Percentiles rank a stretch among this genome's conserved stretches.
Conservation (phyloP, 2,113 vertebrate genomes). For the Acinonyx jubatus region DNA sequence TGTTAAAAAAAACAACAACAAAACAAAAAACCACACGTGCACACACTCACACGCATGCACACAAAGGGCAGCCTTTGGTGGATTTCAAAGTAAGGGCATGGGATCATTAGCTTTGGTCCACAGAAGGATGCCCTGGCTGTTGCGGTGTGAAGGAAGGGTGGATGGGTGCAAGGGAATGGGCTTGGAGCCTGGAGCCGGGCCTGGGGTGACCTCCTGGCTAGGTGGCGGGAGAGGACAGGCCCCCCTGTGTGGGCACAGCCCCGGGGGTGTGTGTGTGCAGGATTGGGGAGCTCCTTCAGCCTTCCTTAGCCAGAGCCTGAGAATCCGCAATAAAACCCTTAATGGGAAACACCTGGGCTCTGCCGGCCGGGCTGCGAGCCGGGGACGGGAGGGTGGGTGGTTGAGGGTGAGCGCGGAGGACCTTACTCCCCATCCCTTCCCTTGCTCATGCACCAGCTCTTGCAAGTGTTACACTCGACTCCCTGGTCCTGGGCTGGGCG, state of each 20-base stretch:
- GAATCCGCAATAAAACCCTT: slow-evolving; percentile 58
- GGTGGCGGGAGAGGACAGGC: background rate
- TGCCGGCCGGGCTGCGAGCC: background rate
- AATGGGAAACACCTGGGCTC: slow-evolving; percentile 70
- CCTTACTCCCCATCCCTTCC: background rate
- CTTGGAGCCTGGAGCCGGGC: background rate
- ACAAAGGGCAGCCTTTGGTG: background rate
- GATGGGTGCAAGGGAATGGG: background rate
- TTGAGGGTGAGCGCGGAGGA: background rate
- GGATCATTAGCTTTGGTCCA: background rate
- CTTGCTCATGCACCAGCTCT: background rate
- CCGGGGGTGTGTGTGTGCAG: background rate
- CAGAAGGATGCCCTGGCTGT: background rate
- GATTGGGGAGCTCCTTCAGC: slow-evolving; percentile 6
- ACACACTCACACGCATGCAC: background rate
- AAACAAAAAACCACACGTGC: background rate
- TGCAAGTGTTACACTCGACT: background rate
- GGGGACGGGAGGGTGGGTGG: background rate
- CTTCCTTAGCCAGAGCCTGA: slow-evolving; percentile 31
- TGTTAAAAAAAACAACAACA: background rate
- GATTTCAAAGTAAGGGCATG: background rate
- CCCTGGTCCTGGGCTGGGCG: background rate
- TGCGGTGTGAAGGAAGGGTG: background rate
- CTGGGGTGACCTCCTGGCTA: background rate
- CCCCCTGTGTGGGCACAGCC: background rate